These are phyloP conservation scores for Antheraea mylitta DNA, from an alignment of 1,140 invertebrate species.

Conservation along the genomic window DNA sequence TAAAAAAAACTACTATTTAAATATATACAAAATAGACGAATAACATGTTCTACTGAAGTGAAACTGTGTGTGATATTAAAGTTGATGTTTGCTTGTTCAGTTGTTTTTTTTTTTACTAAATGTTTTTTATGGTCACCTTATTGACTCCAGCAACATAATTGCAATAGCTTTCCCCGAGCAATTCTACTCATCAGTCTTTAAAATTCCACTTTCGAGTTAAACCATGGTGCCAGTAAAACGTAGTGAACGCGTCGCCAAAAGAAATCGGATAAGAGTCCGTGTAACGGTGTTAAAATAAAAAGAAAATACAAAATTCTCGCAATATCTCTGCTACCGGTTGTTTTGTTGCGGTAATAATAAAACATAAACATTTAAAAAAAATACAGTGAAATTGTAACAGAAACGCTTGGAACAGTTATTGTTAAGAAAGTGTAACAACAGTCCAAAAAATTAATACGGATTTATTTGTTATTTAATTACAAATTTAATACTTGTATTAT, in stretches of 20 bases:
- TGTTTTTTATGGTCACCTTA: slow-evolving; percentile 16
- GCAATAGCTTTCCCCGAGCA: slow-evolving; percentile 24
- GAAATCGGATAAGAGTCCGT: slow-evolving; percentile 31
- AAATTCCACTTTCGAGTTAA: slow-evolving; percentile 26
- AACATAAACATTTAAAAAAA: slow-evolving; percentile 1
- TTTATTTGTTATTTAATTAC: too few species aligned
- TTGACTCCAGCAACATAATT: background rate
- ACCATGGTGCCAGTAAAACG: slow-evolving; percentile 29
- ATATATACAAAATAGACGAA: too few species aligned
- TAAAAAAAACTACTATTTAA: too few species aligned
- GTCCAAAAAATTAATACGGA: too few species aligned
- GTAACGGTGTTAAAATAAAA: background rate
- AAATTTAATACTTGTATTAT: too few species aligned
- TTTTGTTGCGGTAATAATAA: slow-evolving; percentile 5
- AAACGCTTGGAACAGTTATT: background rate
- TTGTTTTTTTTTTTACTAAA: too few species aligned
- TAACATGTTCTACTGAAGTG: too few species aligned
- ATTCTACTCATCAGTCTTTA: slow-evolving; percentile 11
- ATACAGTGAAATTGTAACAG: slow-evolving; percentile 9
- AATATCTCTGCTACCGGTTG: background rate
- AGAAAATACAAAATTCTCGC: background rate
- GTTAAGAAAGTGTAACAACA: background rate
- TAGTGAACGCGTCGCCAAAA: slow-evolving; percentile 46
- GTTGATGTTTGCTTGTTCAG: too few species aligned
- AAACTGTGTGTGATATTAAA: too few species aligned